These are phyloP conservation scores for Microcebus tavaratra DNA, from an alignment of 2,113 vertebrate genomes.

Conservation along the genomic window DNA sequence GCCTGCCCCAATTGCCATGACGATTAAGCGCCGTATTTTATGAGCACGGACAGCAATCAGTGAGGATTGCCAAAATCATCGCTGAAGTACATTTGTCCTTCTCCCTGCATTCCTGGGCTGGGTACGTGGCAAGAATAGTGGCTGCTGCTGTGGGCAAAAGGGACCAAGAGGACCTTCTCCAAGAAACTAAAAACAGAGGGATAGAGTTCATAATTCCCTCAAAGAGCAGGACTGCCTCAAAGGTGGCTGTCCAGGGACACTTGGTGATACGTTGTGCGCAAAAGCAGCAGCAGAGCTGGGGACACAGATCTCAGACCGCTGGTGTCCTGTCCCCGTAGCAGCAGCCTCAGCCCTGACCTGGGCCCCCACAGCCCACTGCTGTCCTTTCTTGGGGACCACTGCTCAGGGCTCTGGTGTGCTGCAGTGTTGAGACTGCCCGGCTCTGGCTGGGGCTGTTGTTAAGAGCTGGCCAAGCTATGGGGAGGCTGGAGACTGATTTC, in stretches of 20 bases:
- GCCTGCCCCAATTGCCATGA: slow-evolving; percentile 79
- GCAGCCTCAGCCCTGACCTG: neutral
- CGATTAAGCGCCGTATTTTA: slow-evolving; percentile 76
- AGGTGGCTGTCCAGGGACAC: neutral
- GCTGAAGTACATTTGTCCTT: slow-evolving; percentile 18
- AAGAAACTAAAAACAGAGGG: neutral
- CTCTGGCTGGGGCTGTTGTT: neutral
- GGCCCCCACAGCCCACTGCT: neutral
- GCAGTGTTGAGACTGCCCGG: neutral
- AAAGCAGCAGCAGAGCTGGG: neutral
- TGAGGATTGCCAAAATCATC: slow-evolving; percentile 66
- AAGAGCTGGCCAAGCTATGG: neutral
- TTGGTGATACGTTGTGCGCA: neutral
- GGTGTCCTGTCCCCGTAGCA: neutral
- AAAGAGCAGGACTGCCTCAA: neutral
- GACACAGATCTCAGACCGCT: rapidly evolving
- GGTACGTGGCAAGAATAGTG: neutral
- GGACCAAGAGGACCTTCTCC: neutral
- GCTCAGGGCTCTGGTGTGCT: neutral
- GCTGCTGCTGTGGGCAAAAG: neutral
- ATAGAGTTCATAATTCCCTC: neutral
- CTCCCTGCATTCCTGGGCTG: neutral
- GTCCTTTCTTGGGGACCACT: neutral
- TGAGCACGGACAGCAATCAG: slow-evolving; percentile 73
- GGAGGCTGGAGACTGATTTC: neutral